Conservation (phyloP, 1,140 invertebrate species). For the Panagrolaimus sp. region DNA sequence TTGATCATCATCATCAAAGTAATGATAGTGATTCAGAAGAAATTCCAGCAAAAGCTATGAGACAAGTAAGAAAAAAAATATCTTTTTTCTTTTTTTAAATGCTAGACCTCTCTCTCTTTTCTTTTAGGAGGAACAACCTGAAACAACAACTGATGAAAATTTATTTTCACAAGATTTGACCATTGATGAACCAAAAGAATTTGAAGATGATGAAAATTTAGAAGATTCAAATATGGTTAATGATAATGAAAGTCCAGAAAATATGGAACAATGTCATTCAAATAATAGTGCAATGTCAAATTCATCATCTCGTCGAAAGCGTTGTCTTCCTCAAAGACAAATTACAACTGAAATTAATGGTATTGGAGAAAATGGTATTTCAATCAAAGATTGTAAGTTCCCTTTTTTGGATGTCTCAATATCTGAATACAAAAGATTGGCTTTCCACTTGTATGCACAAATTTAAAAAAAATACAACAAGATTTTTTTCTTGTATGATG, state of each 20-base stretch:
- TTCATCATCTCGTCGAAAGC: slow-evolving; percentile 30
- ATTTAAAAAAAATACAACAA: too few species aligned
- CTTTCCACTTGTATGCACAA: too few species aligned
- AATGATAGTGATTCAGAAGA: slow-evolving; percentile 8
- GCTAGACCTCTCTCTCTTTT: not conserved
- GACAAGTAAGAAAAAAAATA: not conserved
- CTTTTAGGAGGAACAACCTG: slow-evolving; percentile 4
- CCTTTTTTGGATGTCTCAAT: too few species aligned
- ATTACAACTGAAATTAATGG: slow-evolving; percentile 10
- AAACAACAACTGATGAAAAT: slow-evolving; percentile 6
- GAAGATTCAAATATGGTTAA: not conserved
- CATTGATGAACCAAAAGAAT: not conserved
- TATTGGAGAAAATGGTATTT: too few species aligned
- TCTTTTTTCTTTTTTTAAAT: too few species aligned
- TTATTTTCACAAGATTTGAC: slow-evolving; percentile 7
- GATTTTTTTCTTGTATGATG: too few species aligned
- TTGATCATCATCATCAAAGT: too few species aligned
- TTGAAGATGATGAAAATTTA: too few species aligned
- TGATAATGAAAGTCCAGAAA: not conserved
- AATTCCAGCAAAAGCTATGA: not conserved
- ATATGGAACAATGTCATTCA: not conserved
- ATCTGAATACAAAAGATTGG: too few species aligned
- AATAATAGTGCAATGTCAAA: slow-evolving; percentile 2
- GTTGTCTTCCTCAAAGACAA: slow-evolving; percentile 24
- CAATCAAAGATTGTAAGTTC: too few species aligned